Evolutionary conservation across 2,113 vertebrate species (phyloP).

Genomic region (Tenebrosternarchus preto): DNA sequence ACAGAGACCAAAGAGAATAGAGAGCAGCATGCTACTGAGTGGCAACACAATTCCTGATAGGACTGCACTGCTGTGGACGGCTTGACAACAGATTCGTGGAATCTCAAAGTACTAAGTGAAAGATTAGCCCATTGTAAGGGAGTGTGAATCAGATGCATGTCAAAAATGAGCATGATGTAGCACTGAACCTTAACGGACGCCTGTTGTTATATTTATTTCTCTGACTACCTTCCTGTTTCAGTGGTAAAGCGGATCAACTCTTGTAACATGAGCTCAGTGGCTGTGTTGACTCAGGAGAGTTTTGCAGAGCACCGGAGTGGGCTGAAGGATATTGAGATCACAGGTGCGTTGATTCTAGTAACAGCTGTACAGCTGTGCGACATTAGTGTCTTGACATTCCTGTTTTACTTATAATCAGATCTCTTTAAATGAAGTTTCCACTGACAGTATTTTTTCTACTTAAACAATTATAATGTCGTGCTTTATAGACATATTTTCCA

Average conservation of each 20-base stretch:
- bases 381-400: neutral
- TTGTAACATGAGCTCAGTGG: conserved; percentile 82
- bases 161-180: neutral
- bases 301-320: conserved; percentile 79
- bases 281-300: conserved; percentile 80
- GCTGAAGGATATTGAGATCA: conserved; percentile 73
- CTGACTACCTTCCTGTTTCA: conserved; percentile 25
- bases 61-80: neutral
- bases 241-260: conserved; percentile 77
- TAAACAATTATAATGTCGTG: neutral
- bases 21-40: conserved; percentile 1
- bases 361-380: neutral
- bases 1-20: conserved; percentile 44
- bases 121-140: neutral
- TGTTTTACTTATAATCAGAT: neutral
- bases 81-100: neutral
- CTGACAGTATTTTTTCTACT: neutral
- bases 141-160: neutral
- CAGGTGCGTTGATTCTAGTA: conserved; percentile 60
- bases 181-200: neutral
- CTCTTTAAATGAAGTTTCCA: neutral
- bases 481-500: neutral
- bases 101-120: neutral
- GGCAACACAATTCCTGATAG: neutral
- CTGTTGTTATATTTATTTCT: conserved; percentile 7